Evolutionary conservation across 2,797 vertebrate species (phyloP).

Genomic region (Hoplostethus atlanticus): DNA sequence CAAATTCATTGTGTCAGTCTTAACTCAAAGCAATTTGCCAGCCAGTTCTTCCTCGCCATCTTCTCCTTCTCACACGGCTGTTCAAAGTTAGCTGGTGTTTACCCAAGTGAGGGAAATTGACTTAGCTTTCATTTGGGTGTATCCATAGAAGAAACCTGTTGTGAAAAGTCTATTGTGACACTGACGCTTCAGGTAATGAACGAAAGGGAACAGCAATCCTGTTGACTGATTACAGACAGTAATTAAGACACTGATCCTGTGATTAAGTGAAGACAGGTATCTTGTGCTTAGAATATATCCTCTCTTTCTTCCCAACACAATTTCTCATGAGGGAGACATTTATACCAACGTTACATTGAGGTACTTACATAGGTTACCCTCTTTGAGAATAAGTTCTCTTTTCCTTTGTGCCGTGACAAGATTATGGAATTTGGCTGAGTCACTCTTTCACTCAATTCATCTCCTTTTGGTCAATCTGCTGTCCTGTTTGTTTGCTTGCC

Average conservation of each 20-base stretch:
- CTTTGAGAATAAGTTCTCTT: constrained; percentile 39
- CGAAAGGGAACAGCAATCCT: constrained; percentile 62
- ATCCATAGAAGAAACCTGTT: constrained; percentile 12
- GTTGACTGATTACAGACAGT: constrained; percentile 71
- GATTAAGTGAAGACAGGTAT: constrained; percentile 75
- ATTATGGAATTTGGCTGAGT: constrained; percentile 62
- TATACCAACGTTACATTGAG: constrained; percentile 33
- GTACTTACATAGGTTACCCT: constrained; percentile 51
- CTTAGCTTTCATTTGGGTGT: constrained; percentile 40
- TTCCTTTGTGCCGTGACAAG: constrained; percentile 23
- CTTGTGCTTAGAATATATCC: constrained; percentile 53
- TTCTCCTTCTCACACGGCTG: constrained; percentile 9
- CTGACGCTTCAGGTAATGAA: constrained; percentile 68
- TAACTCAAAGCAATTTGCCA: constrained; percentile 18
- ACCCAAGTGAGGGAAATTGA: constrained; percentile 50
- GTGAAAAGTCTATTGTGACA: constrained; percentile 56
- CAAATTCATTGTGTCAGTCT: constrained; percentile 29
- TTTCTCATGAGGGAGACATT: constrained; percentile 22
- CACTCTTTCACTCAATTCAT: constrained; percentile 44
- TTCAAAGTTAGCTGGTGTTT: constrained; percentile 53
- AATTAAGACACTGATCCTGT: constrained; percentile 79
- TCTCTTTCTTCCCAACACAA: constrained; percentile 23
- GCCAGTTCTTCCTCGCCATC: constrained; percentile 15
- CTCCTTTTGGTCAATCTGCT: constrained; percentile 70
- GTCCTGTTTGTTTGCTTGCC: constrained; percentile 66